A percentile compares a stretch with the other conserved stretches of the same genome.
Evolutionary conservation across 2,113 vertebrate species (phyloP).

Genomic region (Cathartes aura): DNA sequence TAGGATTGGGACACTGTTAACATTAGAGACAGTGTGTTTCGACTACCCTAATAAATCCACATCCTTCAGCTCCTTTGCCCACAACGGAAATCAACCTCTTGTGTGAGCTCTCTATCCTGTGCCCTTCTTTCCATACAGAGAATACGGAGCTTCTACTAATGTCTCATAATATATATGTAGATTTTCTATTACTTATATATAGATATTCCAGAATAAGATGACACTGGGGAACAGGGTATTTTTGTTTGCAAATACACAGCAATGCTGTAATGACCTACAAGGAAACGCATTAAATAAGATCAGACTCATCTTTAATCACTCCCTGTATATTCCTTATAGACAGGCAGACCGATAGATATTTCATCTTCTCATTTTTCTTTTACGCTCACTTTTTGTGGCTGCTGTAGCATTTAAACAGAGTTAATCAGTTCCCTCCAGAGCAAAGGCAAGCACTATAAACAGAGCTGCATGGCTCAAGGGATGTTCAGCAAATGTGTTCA

Average conservation of each 20-base stretch:
- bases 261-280: neutral
- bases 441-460: conserved; percentile 26
- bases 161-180: neutral
- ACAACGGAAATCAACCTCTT: neutral
- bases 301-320: neutral
- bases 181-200: neutral
- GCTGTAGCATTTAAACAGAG: conserved; percentile 41
- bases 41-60: neutral
- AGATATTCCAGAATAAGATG: neutral
- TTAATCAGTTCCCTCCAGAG: conserved; percentile 35
- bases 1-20: neutral
- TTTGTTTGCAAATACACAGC: neutral
- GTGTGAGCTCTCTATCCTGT: neutral
- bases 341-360: neutral
- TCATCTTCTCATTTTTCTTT: neutral
- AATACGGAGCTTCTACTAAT: neutral
- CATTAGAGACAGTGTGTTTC: neutral
- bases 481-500: conserved; percentile 41
- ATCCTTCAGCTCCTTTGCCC: neutral
- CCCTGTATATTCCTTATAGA: neutral
- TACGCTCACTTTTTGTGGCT: neutral
- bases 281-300: neutral
- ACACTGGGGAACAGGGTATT: neutral
- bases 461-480: conserved; percentile 14
- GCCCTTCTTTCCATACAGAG: neutral